Evolutionary conservation across 2,797 vertebrate genomes (phyloP).

Genomic region (Buphagus erythrorhynchus): DNA sequence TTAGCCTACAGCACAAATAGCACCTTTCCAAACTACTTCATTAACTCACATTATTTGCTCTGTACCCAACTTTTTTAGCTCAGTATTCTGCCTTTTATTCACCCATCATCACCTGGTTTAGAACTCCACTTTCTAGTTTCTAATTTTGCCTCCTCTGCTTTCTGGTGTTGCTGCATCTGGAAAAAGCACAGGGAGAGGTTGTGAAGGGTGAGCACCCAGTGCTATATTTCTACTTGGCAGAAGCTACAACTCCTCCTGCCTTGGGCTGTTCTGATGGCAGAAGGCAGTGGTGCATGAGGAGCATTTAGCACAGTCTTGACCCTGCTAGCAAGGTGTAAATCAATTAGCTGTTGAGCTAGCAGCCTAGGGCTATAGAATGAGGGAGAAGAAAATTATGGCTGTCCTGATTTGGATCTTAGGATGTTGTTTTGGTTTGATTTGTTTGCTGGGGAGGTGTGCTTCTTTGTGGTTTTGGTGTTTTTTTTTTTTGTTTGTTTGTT

Average conservation of each 20-base stretch:
- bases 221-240: background rate
- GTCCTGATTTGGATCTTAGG: background rate
- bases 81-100: background rate
- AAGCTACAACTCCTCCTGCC: background rate
- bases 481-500: background rate
- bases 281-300: background rate
- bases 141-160: background rate
- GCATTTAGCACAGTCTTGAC: background rate
- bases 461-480: background rate
- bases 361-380: background rate
- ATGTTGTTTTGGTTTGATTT: background rate
- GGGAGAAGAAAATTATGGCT: background rate
- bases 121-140: background rate
- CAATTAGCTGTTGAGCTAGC: background rate
- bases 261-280: background rate
- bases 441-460: fast-evolving
- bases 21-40: background rate
- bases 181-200: background rate
- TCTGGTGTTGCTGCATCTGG: background rate
- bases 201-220: background rate
- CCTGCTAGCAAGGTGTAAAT: background rate
- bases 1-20: background rate
- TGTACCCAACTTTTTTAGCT: fast-evolving
- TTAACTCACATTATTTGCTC: background rate
- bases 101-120: background rate